phyloP scores from a whole-genome alignment of 2,113 vertebrate genomes.

The Bubo blakistoni region DNA sequence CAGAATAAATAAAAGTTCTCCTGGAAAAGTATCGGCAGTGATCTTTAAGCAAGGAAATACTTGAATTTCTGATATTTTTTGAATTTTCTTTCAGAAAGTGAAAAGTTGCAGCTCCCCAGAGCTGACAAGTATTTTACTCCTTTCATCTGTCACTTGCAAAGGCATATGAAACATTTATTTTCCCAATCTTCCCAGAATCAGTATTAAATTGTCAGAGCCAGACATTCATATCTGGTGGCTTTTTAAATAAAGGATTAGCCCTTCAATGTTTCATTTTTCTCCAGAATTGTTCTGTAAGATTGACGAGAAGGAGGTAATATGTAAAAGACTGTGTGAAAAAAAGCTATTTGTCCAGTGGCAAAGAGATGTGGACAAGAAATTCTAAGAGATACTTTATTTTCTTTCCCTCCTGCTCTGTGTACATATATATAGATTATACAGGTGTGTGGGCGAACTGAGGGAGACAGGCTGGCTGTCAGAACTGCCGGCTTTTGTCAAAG shows the following conservation, averaged over 20 bases:
- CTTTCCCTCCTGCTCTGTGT: background rate
- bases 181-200: background rate
- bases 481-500: background rate
- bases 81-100: background rate
- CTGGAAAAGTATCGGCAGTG: background rate
- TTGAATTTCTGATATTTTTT: background rate
- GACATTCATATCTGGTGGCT: background rate
- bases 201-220: constrained; percentile 10
- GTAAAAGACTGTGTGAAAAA: background rate
- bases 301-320: background rate
- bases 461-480: constrained; percentile 7
- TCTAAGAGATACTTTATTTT: background rate
- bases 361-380: background rate
- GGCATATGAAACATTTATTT: constrained; percentile 40
- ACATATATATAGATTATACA: background rate
- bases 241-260: constrained; percentile 46
- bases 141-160: constrained; percentile 28
- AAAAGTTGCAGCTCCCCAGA: background rate
- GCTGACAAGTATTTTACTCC: background rate
- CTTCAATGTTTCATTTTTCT: constrained; percentile 26
- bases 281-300: background rate
- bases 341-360: background rate
- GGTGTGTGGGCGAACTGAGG: background rate
- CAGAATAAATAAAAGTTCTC: background rate
- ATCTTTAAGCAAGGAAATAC: background rate